Evolutionary conservation across 2,113 vertebrate genomes (phyloP).

Genomic region (Sylvia atricapilla): DNA sequence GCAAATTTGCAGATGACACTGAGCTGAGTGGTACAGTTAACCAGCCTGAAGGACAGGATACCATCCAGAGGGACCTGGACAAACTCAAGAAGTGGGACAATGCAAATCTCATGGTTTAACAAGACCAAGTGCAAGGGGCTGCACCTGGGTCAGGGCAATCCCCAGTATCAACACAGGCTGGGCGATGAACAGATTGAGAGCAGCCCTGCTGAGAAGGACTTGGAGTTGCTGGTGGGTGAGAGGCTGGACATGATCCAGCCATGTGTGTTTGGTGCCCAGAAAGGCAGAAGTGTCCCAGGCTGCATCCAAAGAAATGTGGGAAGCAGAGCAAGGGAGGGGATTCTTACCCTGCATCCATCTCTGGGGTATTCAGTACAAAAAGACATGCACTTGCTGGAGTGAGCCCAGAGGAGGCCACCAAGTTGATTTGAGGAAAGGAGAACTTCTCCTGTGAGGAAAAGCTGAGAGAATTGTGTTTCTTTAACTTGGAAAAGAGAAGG

Average conservation of each 20-base stretch:
- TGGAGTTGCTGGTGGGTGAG: background rate
- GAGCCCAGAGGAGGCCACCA: background rate
- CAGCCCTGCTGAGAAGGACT: background rate
- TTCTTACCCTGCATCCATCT: fast-evolving
- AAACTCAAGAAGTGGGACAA: background rate
- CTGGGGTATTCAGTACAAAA: background rate
- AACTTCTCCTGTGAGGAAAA: background rate
- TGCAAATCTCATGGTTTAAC: background rate
- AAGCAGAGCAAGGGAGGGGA: fast-evolving
- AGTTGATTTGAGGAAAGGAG: background rate
- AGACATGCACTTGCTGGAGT: background rate
- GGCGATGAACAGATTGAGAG: background rate
- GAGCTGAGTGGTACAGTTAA: background rate
- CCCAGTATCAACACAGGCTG: background rate
- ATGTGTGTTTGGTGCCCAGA: no score
- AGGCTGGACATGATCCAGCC: background rate
- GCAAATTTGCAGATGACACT: background rate
- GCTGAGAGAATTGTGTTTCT: background rate
- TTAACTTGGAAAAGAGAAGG: background rate
- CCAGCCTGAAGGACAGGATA: fast-evolving
- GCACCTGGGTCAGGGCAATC: no score
- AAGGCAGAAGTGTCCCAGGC: fast-evolving
- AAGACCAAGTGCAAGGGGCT: background rate
- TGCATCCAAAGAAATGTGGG: fast-evolving
- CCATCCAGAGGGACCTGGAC: background rate